phyloP scores from a whole-genome alignment of 2,888 invertebrate genomes.

The Sphecodes monilicornis region DNA sequence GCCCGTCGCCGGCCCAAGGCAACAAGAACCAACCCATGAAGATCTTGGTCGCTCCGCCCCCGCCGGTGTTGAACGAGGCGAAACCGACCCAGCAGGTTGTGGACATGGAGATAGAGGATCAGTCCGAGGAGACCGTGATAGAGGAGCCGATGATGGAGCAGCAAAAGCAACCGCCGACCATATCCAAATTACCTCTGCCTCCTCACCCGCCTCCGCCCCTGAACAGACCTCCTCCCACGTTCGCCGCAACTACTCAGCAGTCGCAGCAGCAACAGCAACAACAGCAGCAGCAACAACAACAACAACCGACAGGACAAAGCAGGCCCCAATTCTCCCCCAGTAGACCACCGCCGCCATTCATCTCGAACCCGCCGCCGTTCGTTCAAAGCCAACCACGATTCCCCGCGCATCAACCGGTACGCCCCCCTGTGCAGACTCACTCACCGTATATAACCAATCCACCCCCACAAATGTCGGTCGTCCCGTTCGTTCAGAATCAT shows the following conservation, averaged over 20 bases:
- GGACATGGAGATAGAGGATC: conserved; percentile 83
- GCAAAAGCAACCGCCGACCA: conserved; percentile 60
- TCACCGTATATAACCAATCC: conserved; percentile 65
- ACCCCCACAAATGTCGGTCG: conserved; percentile 65
- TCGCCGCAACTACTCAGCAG: conserved; percentile 58
- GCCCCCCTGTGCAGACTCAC: conserved; percentile 68
- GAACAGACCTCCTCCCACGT: conserved; percentile 73
- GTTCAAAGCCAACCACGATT: conserved; percentile 71
- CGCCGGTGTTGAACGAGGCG: conserved; percentile 78
- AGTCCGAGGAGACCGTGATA: conserved; percentile 80
- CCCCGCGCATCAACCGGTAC: conserved; percentile 60
- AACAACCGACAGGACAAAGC: conserved; percentile 37
- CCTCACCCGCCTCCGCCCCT: conserved; percentile 69
- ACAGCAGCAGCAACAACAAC: conserved; percentile 6
- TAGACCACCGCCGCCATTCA: conserved; percentile 77
- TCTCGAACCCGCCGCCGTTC: conserved; percentile 75
- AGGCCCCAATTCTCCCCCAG: conserved; percentile 75
- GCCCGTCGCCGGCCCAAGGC: conserved; percentile 16
- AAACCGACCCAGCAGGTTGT: conserved; percentile 80
- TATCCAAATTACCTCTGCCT: conserved; percentile 66
- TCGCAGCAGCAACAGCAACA: conserved; percentile 29
- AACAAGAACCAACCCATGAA: conserved; percentile 77
- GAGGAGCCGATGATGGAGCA: conserved; percentile 77
- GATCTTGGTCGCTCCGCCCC: conserved; percentile 82
- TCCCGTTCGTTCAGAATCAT: conserved; percentile 60